Base-by-base conservation (phyloP, 2,797 vertebrate genomes). In the Heterohyrax brucei region DNA sequence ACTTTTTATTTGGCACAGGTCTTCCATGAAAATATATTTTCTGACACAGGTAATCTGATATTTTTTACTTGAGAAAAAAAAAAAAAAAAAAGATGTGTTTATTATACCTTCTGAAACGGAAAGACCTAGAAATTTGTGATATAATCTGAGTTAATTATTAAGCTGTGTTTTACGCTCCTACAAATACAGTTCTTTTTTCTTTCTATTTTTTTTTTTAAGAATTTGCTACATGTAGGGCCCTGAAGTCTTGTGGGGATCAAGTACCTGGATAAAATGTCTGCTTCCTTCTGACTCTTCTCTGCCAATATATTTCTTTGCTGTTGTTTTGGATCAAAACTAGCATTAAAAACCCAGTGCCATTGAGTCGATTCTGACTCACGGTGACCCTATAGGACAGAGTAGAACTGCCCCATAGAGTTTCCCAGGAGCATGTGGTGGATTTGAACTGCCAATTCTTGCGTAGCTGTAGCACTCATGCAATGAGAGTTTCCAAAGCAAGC, bases 11-110 rank as follows among this genome's bases (percentile, higher is more conserved):
- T 96, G 94, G 75, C 22, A 48, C 44, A 56, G 22, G 4, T 80
- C 44, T 94, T 84, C 4, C 93, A 66, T 93, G 30, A 92, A 80
- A 89, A 73, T 48, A 68, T 89, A 77, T 84, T 76, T 85, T 94
- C 93, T 59, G 1, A 89, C 95, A 81, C 1, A 91, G 10, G 6
- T 56, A 86, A 90, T 88, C 30, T 66, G 68, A 77, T 86, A 68
- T 89, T 96, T 93, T 93, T 76, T 96, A 59, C 72, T 75, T 93
- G 68, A 78, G 28, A 46, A 16, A 7, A 72, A 5, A 0, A 0
- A 21, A n/a, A 85, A 33, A 28, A 82, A 19, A 1, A 33, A 22
- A 56, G 26, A 7, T 85, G 44, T 79, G 1, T 73, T 96, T 95
- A 75, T 53, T 70, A 10, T 68, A 75, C 4, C 46, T 94, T 79